A percentile compares a stretch with the other conserved stretches of the same genome.
phyloP scores from a whole-genome alignment of 2,888 invertebrate species.

The Mesorhabditis sp. region DNA sequence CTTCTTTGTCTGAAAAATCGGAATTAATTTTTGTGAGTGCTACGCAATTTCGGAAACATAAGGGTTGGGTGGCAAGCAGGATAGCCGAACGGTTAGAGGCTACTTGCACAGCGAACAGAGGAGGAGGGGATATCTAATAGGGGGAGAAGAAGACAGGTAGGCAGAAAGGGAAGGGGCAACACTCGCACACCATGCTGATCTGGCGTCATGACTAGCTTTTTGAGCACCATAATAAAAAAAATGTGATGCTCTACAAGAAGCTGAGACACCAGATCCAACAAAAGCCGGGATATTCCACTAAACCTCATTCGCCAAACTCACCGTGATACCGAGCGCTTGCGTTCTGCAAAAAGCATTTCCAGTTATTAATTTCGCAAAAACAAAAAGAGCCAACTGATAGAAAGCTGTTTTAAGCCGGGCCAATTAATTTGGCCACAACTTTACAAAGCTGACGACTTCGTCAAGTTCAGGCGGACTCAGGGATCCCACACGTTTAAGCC shows the following conservation, averaged over 20 bases:
- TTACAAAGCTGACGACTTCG: not conserved
- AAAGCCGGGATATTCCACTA: too few relatives aligned
- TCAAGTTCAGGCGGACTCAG: not conserved
- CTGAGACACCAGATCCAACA: too few relatives aligned
- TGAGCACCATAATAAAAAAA: too few relatives aligned
- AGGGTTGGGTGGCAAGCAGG: too few relatives aligned
- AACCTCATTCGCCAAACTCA: not conserved
- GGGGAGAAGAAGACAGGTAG: not conserved
- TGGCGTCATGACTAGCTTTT: too few relatives aligned
- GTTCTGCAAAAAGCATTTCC: not conserved
- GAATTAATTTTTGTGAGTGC: not conserved
- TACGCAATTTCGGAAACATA: too few relatives aligned
- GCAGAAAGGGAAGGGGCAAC: too few relatives aligned
- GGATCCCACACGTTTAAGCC: not conserved
- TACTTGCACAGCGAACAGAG: not conserved
- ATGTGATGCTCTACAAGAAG: too few relatives aligned
- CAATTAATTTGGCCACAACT: too few relatives aligned
- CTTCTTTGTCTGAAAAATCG: constrained; percentile 4
- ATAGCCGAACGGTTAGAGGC: too few relatives aligned
- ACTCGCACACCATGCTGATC: too few relatives aligned
- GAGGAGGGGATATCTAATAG: not conserved
- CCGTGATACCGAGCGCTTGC: not conserved
- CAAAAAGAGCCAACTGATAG: not conserved
- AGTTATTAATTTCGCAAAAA: not conserved
- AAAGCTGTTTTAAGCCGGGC: too few relatives aligned